A percentile compares a stretch with the other conserved stretches of the same genome.
Conservation (phyloP, 2,797 vertebrate species). For the Amazona finschi region DNA sequence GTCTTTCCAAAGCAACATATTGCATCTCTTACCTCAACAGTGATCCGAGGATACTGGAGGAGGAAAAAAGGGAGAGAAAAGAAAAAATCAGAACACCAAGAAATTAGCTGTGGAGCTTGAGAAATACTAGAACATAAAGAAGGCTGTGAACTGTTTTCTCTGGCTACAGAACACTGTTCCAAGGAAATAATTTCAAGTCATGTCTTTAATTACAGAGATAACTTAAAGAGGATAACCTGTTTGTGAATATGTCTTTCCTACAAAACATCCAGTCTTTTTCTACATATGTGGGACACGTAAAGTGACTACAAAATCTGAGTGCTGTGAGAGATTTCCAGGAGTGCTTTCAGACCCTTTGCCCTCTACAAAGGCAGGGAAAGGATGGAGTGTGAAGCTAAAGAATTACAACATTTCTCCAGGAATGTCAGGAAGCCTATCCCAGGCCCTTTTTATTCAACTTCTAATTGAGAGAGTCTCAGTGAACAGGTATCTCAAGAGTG, state of each 20-base stretch:
- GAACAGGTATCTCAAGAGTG: background rate
- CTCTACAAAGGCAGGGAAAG: background rate
- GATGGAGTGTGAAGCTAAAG: background rate
- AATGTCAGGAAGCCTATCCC: background rate
- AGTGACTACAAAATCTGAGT: background rate
- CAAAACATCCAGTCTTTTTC: background rate
- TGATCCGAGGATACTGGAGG: constrained; percentile 38
- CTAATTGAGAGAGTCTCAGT: background rate
- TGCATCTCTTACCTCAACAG: constrained; percentile 40
- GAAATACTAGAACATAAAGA: background rate
- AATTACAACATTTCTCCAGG: background rate
- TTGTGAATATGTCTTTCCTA: background rate
- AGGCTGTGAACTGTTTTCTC: background rate
- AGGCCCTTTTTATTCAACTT: background rate
- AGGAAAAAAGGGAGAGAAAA: background rate
- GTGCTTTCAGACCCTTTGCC: background rate
- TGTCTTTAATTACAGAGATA: background rate
- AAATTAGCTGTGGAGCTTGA: background rate
- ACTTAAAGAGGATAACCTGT: background rate
- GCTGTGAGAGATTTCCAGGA: background rate
- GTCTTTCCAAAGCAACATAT: background rate
- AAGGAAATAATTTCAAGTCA: background rate
- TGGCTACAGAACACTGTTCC: background rate
- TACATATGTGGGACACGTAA: background rate
- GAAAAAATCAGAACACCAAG: background rate